These are phyloP conservation scores for Panagrolaimus sp. DNA, from an alignment of 1,140 invertebrate genomes.

Conservation along the genomic window DNA sequence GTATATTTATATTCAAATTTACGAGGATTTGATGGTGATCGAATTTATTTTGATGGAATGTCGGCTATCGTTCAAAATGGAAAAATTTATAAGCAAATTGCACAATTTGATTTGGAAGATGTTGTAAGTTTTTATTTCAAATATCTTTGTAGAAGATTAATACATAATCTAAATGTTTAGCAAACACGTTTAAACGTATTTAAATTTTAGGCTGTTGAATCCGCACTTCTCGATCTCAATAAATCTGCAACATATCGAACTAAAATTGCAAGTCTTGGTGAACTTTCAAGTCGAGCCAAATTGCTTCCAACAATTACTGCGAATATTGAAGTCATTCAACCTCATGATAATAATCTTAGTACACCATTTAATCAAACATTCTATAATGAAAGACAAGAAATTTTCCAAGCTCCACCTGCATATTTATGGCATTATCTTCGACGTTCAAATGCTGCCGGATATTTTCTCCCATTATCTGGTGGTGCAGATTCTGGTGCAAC, in stretches of 20 bases:
- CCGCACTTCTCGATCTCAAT: slow-evolving; percentile 63
- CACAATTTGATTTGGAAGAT: slow-evolving; percentile 85
- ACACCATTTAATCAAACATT: neutral
- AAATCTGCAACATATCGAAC: slow-evolving; percentile 60
- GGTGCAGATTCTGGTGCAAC: slow-evolving; percentile 92
- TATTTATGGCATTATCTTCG: slow-evolving; percentile 98
- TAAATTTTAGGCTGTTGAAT: slow-evolving; percentile 50
- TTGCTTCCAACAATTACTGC: neutral
- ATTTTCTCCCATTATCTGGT: slow-evolving; percentile 91
- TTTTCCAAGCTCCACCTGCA: slow-evolving; percentile 64
- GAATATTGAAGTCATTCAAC: neutral
- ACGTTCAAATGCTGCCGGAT: slow-evolving; percentile 69
- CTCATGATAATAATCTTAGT: neutral
- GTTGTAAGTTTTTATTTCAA: slow-evolving; percentile 68
- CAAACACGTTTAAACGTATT: no score
- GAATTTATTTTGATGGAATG: slow-evolving; percentile 88
- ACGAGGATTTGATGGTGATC: slow-evolving; percentile 90
- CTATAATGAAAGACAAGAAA: slow-evolving; percentile 34
- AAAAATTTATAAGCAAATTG: slow-evolving; percentile 72
- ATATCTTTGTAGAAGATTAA: no score
- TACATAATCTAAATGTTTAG: no score
- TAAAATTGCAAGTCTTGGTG: slow-evolving; percentile 63
- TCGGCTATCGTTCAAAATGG: slow-evolving; percentile 88
- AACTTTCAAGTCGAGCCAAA: slow-evolving; percentile 62
- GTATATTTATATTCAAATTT: slow-evolving; percentile 92